These are phyloP conservation scores for Phoebastria nigripes DNA, from an alignment of 2,797 vertebrate species.

Conservation along the genomic window DNA sequence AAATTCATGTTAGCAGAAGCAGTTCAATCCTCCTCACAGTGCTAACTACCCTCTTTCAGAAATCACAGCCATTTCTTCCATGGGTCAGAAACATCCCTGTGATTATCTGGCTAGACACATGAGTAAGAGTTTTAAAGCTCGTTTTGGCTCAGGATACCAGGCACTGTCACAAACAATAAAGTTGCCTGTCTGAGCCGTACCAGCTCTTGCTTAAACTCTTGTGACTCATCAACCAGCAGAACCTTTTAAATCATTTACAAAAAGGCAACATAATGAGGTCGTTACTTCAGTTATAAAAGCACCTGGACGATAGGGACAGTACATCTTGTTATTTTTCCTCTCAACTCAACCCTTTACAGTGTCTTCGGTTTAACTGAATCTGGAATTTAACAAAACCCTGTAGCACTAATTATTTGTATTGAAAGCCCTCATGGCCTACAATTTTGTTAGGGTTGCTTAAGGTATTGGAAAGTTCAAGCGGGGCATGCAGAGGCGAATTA, in stretches of 20 bases:
- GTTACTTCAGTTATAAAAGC: background rate
- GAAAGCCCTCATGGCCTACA: background rate
- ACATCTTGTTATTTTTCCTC: background rate
- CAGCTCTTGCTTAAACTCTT: conserved; percentile 12
- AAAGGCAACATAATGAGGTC: background rate
- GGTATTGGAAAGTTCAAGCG: background rate
- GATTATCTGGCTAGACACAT: conserved; percentile 8
- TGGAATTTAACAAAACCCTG: background rate
- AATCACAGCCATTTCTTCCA: background rate
- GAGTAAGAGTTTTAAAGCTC: background rate
- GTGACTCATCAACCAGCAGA: background rate
- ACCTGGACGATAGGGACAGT: background rate
- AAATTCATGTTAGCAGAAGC: background rate
- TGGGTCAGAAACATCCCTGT: background rate
- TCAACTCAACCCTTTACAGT: background rate
- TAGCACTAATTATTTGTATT: background rate
- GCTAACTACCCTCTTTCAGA: background rate
- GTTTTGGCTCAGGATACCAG: background rate
- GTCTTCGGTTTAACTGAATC: background rate
- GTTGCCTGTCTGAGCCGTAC: background rate
- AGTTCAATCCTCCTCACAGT: background rate
- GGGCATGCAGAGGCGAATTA: background rate
- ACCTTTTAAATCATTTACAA: conserved; percentile 5
- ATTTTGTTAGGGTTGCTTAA: background rate
- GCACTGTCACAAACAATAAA: conserved; percentile 22